Base-by-base conservation (phyloP, 53 echinoderm and acorn worm genomes). In the Echinarachnius parma region DNA sequence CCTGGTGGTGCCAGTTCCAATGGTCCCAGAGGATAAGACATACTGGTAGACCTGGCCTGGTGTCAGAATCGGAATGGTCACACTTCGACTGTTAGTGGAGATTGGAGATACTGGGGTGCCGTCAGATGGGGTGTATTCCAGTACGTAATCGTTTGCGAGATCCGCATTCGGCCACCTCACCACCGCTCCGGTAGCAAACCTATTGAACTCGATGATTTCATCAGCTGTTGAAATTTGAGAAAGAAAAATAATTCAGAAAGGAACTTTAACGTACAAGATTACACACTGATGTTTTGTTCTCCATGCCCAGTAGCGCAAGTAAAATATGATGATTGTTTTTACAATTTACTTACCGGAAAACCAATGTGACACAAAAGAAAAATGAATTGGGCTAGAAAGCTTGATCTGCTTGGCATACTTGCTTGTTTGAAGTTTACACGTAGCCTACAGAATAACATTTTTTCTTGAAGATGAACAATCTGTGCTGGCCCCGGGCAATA, bases 21-120 rank as follows among this genome's bases (percentile, higher is more conserved):
- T 28, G 5, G 31, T 53, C 14, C 58, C 60, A 2, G 28, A 49
- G 24, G 64, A 86, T 21, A 86, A 62, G 3, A 53, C 49, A 67
- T 81, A 46, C 19, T 21, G 15, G 34, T 86, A 86, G 10, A 49
- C 27, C 62, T 53, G 58, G 33, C 86, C 86, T 0, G 86, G 86
- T 2, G 71, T 81, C 1, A 86, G 81, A 18, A 44, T 30, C 10
- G 21, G 21, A 13, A 69, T 33, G 4, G 53, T 10, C 1, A 4
- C 5, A 46, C 0, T 53, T 2, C 31, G 28, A 19, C 53, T 58
- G 2, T 34, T 50, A 27, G 45, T 76, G 0, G 33, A 0, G 0
- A 68, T 25, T 11, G 34, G 15, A 27, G 16, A 9, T 10, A 4
- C 35, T 9, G 31, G 68, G 9, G 8, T 24, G 18, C 86, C 86